These are phyloP conservation scores for Ephialtes manifestator DNA, from an alignment of 2,888 invertebrate species.

Conservation along the genomic window DNA sequence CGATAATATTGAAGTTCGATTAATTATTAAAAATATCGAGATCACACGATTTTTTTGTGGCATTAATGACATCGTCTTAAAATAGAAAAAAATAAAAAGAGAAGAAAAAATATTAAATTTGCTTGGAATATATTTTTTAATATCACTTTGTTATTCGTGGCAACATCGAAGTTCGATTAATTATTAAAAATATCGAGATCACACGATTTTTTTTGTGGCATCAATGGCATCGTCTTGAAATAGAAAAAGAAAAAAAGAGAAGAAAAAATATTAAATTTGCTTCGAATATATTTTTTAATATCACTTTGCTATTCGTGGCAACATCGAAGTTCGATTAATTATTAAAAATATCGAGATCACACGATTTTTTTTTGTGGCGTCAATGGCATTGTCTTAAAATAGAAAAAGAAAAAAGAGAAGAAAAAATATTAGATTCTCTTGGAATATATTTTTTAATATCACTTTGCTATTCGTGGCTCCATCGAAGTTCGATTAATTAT, in stretches of 20 bases:
- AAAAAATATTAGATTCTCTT: background rate
- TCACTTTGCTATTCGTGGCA: constrained; percentile 22
- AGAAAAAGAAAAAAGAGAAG: constrained; percentile 11
- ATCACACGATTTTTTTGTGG: background rate
- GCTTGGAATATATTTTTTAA: too few relatives aligned
- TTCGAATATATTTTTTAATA: constrained; percentile 62
- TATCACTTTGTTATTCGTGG: background rate
- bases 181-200: constrained; percentile 47
- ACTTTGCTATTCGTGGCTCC: background rate
- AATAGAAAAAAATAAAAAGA: constrained; percentile 18
- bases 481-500: constrained; percentile 67
- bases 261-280: too few relatives aligned
- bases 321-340: constrained; percentile 66
- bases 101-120: background rate
- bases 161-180: constrained; percentile 63
- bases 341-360: constrained; percentile 37
- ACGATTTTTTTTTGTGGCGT: background rate
- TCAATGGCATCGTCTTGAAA: background rate
- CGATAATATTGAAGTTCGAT: constrained; percentile 57
- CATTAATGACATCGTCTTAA: background rate
- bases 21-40: constrained; percentile 58
- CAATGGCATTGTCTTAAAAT: background rate
- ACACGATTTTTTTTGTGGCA: background rate
- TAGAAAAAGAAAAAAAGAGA: too few relatives aligned
- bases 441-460: too few relatives aligned